A percentile compares a stretch with the other conserved stretches of the same genome.
Evolutionary conservation across 2,113 vertebrate species (phyloP).

Genomic region (Seriola quinqueradiata): DNA sequence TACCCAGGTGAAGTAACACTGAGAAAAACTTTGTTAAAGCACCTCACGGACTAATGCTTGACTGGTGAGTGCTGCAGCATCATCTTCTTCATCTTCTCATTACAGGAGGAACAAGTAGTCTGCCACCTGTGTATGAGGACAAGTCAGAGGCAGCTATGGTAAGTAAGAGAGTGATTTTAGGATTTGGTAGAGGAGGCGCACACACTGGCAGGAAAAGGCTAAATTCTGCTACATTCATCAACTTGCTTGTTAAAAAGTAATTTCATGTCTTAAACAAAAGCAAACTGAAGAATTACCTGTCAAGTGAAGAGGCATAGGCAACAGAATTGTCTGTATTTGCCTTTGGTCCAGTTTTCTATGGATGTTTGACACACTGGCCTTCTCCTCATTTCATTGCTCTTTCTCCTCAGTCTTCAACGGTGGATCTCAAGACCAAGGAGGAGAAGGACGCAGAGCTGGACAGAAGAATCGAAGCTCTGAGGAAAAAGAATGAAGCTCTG

Average conservation of each 20-base stretch:
- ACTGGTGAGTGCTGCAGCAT: neutral
- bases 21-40: too few relatives aligned
- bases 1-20: neutral
- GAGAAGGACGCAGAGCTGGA: conserved; percentile 94
- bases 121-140: conserved; percentile 36
- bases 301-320: too few relatives aligned
- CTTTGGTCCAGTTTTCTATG: neutral
- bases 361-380: neutral
- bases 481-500: conserved; percentile 93
- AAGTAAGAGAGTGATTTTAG: conserved; percentile 42
- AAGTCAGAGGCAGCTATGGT: conserved; percentile 71
- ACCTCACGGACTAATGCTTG: neutral
- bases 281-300: too few relatives aligned
- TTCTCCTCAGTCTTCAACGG: conserved; percentile 79
- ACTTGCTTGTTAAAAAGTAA: neutral
- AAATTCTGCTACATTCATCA: neutral
- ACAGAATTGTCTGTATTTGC: neutral
- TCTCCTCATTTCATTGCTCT: neutral
- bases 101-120: conserved; percentile 41
- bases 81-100: neutral
- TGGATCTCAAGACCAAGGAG: conserved; percentile 92
- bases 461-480: conserved; percentile 90
- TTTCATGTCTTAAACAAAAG: neutral
- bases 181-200: neutral
- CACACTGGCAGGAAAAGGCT: neutral